These are phyloP conservation scores for Emmelina monodactyla DNA, from an alignment of 2,888 invertebrate species.

Conservation along the genomic window DNA sequence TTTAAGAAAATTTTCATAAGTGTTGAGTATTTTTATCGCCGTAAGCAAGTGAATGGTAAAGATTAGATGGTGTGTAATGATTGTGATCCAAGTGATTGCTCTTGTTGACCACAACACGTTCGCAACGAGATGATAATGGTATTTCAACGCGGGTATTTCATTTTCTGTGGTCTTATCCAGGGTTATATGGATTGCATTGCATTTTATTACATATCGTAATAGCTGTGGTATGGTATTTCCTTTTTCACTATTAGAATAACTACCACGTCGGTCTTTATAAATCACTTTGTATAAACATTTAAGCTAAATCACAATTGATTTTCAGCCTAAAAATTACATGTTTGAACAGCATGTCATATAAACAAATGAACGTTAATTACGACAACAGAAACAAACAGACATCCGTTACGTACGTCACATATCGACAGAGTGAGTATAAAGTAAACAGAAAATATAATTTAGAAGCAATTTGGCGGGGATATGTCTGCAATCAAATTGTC, in stretches of 20 bases:
- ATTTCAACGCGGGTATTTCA: conserved; percentile 34
- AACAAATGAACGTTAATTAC: conserved; percentile 49
- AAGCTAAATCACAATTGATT: conserved; percentile 6
- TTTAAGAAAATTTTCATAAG: conserved; percentile 27
- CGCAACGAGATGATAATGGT: conserved; percentile 57
- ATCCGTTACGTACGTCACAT: conserved; percentile 47
- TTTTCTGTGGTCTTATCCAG: conserved; percentile 37
- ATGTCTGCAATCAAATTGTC: conserved; percentile 68
- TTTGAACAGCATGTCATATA: conserved; percentile 22
- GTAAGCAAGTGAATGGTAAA: conserved; percentile 32
- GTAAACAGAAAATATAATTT: conserved; percentile 68
- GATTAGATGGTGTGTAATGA: conserved; percentile 40
- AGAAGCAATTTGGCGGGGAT: conserved; percentile 65
- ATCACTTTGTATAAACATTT: too few species aligned
- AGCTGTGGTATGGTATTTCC: too few species aligned
- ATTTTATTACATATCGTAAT: conserved; percentile 23
- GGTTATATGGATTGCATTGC: conserved; percentile 28
- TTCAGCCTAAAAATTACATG: not conserved
- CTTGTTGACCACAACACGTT: conserved; percentile 51
- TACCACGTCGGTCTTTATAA: too few species aligned
- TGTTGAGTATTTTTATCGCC: conserved; percentile 32
- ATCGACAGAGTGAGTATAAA: conserved; percentile 57
- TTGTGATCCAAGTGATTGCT: conserved; percentile 48
- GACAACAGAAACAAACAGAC: conserved; percentile 46
- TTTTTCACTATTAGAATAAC: too few species aligned